A percentile compares a stretch with the other conserved stretches of the same genome.
phyloP scores from a whole-genome alignment of 2,113 vertebrate genomes.

The Periophthalmus modestus region DNA sequence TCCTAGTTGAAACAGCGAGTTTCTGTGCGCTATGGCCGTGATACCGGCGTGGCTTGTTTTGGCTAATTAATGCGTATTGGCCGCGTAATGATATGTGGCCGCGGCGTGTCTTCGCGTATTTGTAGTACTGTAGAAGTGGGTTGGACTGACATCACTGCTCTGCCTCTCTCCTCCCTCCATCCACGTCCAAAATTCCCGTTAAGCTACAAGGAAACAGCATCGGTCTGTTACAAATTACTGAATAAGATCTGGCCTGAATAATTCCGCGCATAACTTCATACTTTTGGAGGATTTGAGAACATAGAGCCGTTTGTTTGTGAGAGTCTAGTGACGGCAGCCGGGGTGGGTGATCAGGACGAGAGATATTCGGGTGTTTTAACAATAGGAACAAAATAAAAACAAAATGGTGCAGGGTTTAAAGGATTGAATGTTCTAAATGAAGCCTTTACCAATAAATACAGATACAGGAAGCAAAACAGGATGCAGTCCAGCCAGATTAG shows the following conservation, averaged over 20 bases:
- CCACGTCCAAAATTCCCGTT: conserved; percentile 1
- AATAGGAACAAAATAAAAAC: background rate
- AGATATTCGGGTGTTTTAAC: background rate
- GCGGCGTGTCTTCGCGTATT: conserved; percentile 50
- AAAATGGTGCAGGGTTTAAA: no score
- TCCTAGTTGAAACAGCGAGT: conserved; percentile 21
- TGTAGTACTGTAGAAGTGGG: conserved; percentile 61
- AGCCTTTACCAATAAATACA: no score
- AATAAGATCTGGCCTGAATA: background rate
- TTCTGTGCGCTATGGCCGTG: conserved; percentile 25
- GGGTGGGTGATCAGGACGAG: background rate
- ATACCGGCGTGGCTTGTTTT: conserved; percentile 10
- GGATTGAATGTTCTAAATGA: no score
- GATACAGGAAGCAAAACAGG: no score
- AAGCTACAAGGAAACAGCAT: background rate
- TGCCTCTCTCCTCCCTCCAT: conserved; percentile 24
- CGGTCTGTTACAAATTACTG: no score
- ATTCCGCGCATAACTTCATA: background rate
- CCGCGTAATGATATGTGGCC: conserved; percentile 50
- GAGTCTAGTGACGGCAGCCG: background rate
- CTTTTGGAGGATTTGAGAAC: background rate
- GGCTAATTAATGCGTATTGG: conserved; percentile 3
- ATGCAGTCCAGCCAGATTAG: no score
- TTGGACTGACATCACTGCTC: conserved; percentile 65
- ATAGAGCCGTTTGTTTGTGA: background rate